Evolutionary conservation across 2,888 invertebrate genomes (phyloP).

Genomic region (Branchipolynoe longqiensis): DNA sequence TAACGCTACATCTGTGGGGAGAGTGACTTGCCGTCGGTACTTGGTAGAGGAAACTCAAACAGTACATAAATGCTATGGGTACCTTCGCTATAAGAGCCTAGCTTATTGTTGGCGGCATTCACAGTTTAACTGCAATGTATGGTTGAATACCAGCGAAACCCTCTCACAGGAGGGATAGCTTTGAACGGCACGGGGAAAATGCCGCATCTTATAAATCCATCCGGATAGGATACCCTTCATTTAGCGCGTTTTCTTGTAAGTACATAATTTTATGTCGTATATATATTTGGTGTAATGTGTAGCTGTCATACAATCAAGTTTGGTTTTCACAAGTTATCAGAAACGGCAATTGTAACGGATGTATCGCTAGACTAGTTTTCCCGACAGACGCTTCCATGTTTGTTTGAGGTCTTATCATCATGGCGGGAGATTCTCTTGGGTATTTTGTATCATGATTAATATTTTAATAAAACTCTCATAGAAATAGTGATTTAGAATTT

Average conservation of each 20-base stretch:
- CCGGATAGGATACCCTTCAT: not conserved
- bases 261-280: not conserved
- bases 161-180: not conserved
- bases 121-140: not conserved
- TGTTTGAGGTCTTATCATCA: not conserved
- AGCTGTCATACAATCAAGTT: not conserved
- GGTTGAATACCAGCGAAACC: conserved; percentile 11
- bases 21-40: not conserved
- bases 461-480: too few relatives aligned
- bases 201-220: conserved; percentile 8
- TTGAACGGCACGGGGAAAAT: conserved; percentile 7
- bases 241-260: not conserved
- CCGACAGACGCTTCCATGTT: not conserved
- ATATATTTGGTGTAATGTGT: not conserved
- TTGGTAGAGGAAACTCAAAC: not conserved
- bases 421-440: too few relatives aligned
- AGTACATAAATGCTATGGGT: not conserved
- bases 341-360: not conserved
- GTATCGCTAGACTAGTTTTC: not conserved
- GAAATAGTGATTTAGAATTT: too few relatives aligned
- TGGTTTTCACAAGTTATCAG: not conserved
- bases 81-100: not conserved
- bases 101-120: not conserved
- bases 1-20: not conserved
- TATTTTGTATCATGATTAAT: too few relatives aligned